Conservation (phyloP, 2,113 vertebrate species). For the Manacus vitellinus region DNA sequence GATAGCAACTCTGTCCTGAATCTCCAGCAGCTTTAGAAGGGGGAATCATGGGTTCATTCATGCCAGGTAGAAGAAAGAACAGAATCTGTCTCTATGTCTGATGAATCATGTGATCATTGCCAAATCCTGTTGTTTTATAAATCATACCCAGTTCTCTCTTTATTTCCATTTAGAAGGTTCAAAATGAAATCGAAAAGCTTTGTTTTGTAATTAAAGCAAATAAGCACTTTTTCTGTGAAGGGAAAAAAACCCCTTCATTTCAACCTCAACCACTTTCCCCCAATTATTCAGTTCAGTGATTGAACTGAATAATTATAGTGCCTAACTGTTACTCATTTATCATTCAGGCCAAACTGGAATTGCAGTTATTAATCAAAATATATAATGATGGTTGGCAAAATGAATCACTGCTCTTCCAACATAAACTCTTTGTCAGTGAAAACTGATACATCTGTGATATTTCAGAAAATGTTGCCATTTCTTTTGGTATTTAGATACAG, state of each 20-base stretch:
- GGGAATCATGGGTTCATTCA: neutral
- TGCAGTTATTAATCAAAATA: constrained; percentile 49
- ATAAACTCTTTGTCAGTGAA: neutral
- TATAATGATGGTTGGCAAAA: constrained; percentile 8
- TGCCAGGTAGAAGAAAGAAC: neutral
- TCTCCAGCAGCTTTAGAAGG: neutral
- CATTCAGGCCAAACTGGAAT: constrained; percentile 35
- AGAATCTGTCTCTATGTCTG: neutral
- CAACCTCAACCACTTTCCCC: neutral
- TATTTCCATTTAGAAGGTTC: neutral
- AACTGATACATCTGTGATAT: neutral
- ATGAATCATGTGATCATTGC: neutral
- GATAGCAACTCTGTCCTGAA: neutral
- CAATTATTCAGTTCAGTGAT: constrained; percentile 16
- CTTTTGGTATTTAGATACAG: neutral
- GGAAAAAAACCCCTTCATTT: neutral
- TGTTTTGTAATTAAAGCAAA: constrained; percentile 4
- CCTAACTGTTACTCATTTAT: constrained; percentile 30
- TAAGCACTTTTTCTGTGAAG: neutral
- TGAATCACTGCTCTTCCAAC: neutral
- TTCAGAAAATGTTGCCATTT: neutral
- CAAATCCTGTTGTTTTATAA: neutral
- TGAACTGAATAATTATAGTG: constrained; percentile 17
- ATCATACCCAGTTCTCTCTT: neutral
- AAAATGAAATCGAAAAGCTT: neutral